Evolutionary conservation across 1,140 invertebrate species (phyloP).

Genomic region (Ctenoplectra terminalis): DNA sequence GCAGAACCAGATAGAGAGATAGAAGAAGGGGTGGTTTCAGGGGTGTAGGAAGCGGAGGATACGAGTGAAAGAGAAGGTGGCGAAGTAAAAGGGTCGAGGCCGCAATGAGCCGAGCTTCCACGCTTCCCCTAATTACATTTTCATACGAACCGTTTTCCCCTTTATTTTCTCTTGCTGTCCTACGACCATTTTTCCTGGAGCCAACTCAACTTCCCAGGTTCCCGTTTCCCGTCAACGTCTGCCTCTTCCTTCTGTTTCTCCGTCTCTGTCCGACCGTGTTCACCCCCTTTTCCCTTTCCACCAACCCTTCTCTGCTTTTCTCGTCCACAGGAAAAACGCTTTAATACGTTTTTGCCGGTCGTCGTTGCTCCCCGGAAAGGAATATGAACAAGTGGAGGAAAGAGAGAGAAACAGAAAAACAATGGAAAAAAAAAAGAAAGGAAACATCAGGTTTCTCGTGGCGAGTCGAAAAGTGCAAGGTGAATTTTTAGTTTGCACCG

Average conservation of each 20-base stretch:
- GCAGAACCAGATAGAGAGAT: neutral
- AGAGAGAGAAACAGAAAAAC: constrained; percentile 1
- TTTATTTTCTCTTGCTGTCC: constrained; percentile 73
- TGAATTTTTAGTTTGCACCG: constrained; percentile 56
- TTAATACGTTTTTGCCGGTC: constrained; percentile 67
- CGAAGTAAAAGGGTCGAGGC: constrained; percentile 72
- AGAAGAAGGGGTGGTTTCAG: neutral
- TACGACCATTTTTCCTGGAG: constrained; percentile 72
- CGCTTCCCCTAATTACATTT: constrained; percentile 80
- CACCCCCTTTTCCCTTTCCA: neutral
- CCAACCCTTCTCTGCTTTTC: constrained; percentile 36
- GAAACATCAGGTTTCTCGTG: constrained; percentile 35
- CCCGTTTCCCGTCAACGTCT: constrained; percentile 60
- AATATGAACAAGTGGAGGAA: constrained; percentile 10
- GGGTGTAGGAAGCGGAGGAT: neutral
- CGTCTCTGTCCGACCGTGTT: constrained; percentile 23
- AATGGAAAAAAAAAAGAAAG: constrained; percentile 21
- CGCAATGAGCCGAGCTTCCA: constrained; percentile 78
- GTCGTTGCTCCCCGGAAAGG: constrained; percentile 37
- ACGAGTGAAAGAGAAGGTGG: constrained; percentile 60
- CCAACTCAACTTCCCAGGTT: constrained; percentile 50
- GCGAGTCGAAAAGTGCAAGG: constrained; percentile 55
- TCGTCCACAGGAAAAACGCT: constrained; percentile 65
- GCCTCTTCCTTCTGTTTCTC: constrained; percentile 57
- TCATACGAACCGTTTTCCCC: constrained; percentile 79